A percentile compares a stretch with the other conserved stretches of the same genome.
These are phyloP conservation scores for Nyctibius bracteatus DNA, from an alignment of 2,113 vertebrate species.

Conservation along the genomic window DNA sequence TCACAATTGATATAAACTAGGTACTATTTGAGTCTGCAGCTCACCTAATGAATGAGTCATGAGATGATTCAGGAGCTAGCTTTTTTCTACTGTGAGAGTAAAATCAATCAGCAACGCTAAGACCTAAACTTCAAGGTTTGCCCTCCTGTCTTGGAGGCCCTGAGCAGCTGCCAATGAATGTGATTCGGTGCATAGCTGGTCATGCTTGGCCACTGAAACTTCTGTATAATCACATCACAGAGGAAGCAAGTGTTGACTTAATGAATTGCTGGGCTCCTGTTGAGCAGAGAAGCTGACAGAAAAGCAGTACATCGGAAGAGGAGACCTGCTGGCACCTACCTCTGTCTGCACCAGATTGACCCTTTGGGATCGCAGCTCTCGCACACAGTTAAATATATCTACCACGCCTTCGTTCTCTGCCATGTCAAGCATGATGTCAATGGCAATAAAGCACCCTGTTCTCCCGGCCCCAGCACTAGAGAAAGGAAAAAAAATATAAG, in stretches of 20 bases:
- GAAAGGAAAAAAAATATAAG: not conserved
- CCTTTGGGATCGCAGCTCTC: slow-evolving; percentile 93
- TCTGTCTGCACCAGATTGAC: slow-evolving; percentile 98
- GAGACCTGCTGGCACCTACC: slow-evolving; percentile 71
- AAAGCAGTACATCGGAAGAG: not conserved
- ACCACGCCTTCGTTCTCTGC: slow-evolving; percentile 97
- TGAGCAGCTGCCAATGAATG: not conserved
- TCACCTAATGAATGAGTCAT: not conserved
- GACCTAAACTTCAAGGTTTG: not conserved
- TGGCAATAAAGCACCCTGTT: slow-evolving; percentile 95
- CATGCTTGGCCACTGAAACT: not conserved
- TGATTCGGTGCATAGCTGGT: not conserved
- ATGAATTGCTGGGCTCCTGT: not conserved
- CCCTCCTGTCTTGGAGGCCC: not conserved
- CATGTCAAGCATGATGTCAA: slow-evolving; percentile 99
- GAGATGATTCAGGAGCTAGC: not conserved
- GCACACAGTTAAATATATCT: slow-evolving; percentile 97
- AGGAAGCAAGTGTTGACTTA: not conserved
- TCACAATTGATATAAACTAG: not conserved
- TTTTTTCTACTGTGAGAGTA: not conserved
- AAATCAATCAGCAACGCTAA: slow-evolving; percentile 17
- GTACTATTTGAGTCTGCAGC: not conserved
- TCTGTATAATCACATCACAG: not conserved
- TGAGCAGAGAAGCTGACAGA: not conserved
- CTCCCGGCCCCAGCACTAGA: slow-evolving; percentile 90